Base-by-base conservation (phyloP, 2,888 invertebrate species). In the Cinara cedri region DNA sequence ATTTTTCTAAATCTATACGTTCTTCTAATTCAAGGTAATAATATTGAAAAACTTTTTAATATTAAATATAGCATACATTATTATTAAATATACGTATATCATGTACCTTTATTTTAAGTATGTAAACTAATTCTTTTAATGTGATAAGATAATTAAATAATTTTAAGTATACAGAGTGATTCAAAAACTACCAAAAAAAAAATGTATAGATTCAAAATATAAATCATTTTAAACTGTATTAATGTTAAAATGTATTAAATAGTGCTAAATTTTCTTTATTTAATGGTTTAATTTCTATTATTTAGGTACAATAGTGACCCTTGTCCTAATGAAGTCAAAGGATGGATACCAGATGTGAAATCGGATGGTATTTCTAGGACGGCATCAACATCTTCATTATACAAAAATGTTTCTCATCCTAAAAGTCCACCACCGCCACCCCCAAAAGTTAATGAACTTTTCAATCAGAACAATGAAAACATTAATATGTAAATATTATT, bases 1-100 rank as follows among this genome's bases (percentile, higher is more conserved):
- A 94, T 86, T 96, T 95, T 86, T 92, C 92, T 81, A 94, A 93
- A 87, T 89, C 92, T 72, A 90, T 92, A 83, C 89, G 91, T 66
- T 68, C 81, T 57, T 68, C 72, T 19, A 81, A 72, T 16, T 81
- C 81, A 8, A 81, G 81, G 81, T 81, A 66, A 55, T 46, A 19
- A 24, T 34, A 34, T 34, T 34, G 6, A 4, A 34, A 34, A 34
- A 34, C 34, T 34, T 6, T 34, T 34, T 11, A 1, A 16, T 65
- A 34, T 49, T 49, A 26, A 68, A 70, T 54, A 54, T 9, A 54
- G n/a, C n/a, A 51, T 54, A 54, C n/a, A 6, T 9, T 10, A 19
- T 54, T 19, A 9, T 54, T n/a, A 19, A 2, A 8, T 54, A 54
- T 19, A 19, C 54, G 8, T 8, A 54, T 54, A 54, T 6, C 6